Evolutionary conservation across 2,888 invertebrate genomes (phyloP).

Genomic region (Eupithecia inturbata): DNA sequence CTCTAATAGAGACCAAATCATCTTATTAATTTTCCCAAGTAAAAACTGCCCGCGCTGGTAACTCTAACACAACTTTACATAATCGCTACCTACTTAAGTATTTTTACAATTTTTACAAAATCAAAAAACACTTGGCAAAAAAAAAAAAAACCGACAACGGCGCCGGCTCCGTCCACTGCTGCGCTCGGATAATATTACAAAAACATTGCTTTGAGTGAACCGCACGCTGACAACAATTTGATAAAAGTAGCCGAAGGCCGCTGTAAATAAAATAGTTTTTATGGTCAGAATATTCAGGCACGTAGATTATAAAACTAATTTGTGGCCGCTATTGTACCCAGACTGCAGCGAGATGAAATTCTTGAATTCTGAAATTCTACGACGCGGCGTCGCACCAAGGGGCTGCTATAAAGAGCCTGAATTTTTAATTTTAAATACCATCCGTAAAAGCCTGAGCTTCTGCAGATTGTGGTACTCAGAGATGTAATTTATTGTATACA

Average conservation of each 20-base stretch:
- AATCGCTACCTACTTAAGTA: background rate
- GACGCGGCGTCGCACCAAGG: background rate
- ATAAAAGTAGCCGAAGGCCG: background rate
- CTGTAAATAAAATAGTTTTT: background rate
- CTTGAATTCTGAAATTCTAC: background rate
- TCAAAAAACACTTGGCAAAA: background rate
- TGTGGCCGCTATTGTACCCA: background rate
- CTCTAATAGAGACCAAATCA: too few relatives aligned
- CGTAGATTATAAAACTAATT: conserved; percentile 1
- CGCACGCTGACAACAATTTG: background rate
- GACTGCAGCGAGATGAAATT: background rate
- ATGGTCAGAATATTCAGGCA: background rate
- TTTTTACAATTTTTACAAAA: too few relatives aligned
- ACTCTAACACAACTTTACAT: background rate
- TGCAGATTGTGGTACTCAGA: background rate
- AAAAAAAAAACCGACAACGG: too few relatives aligned
- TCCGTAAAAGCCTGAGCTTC: background rate
- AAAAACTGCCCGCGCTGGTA: too few relatives aligned
- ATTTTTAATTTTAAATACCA: background rate
- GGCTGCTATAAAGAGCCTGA: background rate
- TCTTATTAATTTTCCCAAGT: too few relatives aligned
- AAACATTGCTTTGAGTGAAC: background rate
- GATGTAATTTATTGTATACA: background rate
- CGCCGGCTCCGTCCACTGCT: background rate
- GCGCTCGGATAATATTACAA: background rate